Evolutionary conservation across 2,797 vertebrate genomes (phyloP), one percentile per base, ranked within the genome.

Genomic region (Avahi laniger): DNA sequence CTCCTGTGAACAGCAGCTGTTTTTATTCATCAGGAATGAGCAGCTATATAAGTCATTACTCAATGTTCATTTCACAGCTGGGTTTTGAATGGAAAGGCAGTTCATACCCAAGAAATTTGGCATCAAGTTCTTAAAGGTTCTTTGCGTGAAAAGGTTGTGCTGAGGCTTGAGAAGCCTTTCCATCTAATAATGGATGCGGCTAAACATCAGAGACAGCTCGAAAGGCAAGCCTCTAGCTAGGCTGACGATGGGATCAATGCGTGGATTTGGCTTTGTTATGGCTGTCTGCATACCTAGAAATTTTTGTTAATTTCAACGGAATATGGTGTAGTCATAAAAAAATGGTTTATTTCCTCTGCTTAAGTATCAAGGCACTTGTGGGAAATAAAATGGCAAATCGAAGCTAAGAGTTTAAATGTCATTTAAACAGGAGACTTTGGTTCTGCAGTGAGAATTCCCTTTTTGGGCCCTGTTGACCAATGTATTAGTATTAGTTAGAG

Each of bases 311-410:
- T 96, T 95, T 96, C 95, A 90, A 6, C 57, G 28, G 78, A 89
- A 96, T 79, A 92, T 8, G n/a, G 33, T 57, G 12, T 87, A 93
- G 54, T 91, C 93, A 89, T 73, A 94, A 57, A 54, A 96, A 96
- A 96, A 70, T 59, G 65, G 43, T 91, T 96, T 97, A 93, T n/a
- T 84, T 87, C 81, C 89, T 90, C 73, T 97, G 61, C 38, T 33
- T 89, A 97, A 72, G 61, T 95, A 83, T 91, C 92, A 95, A 93
- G 41, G 54, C 20, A 93, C 97, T 98, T 54, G 43, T 96, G 93
- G 81, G 97, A 97, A 96, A 96, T 78, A 48, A 97, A 97, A 97
- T 95, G 78, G 93, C 95, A 96, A 97, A 88, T 92, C 63, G 81
- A 98, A 97, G 94, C 82, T 33, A 92, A 96, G 82, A 90, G 85